phyloP scores from a whole-genome alignment of 2,797 vertebrate genomes.

The Prunella strophiata region DNA sequence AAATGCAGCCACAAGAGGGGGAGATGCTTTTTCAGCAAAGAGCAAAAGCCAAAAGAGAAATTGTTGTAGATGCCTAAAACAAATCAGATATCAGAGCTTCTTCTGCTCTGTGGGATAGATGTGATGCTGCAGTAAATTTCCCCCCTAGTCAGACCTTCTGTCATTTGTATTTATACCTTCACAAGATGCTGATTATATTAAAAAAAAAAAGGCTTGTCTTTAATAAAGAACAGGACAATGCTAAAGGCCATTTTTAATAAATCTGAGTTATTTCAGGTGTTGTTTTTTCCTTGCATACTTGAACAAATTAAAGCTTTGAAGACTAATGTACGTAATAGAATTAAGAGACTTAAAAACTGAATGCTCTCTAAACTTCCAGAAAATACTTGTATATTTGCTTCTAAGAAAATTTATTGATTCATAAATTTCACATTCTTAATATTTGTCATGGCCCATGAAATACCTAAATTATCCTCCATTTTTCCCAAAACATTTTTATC shows the following conservation, averaged over 20 bases:
- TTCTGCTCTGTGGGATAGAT: neutral
- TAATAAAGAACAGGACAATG: neutral
- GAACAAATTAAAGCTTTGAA: neutral
- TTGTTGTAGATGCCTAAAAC: neutral
- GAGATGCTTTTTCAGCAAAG: neutral
- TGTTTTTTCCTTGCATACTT: neutral
- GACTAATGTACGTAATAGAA: neutral
- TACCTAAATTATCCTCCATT: neutral
- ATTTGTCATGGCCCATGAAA: neutral
- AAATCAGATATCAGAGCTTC: accelerated
- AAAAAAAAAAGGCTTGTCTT: neutral
- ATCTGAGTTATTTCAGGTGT: neutral
- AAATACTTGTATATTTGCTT: neutral
- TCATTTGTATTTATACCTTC: neutral
- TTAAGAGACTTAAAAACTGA: neutral
- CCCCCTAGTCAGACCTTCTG: neutral
- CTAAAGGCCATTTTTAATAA: neutral
- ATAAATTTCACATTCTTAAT: neutral
- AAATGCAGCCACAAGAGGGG: slow-evolving; percentile 63
- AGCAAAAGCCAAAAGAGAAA: neutral
- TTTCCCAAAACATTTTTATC: neutral
- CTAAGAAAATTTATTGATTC: neutral
- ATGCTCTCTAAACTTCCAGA: neutral
- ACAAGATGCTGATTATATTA: neutral
- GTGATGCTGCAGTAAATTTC: neutral